Evolutionary conservation across 2,888 invertebrate genomes (phyloP).

Genomic region (Sepiola atlantica): DNA sequence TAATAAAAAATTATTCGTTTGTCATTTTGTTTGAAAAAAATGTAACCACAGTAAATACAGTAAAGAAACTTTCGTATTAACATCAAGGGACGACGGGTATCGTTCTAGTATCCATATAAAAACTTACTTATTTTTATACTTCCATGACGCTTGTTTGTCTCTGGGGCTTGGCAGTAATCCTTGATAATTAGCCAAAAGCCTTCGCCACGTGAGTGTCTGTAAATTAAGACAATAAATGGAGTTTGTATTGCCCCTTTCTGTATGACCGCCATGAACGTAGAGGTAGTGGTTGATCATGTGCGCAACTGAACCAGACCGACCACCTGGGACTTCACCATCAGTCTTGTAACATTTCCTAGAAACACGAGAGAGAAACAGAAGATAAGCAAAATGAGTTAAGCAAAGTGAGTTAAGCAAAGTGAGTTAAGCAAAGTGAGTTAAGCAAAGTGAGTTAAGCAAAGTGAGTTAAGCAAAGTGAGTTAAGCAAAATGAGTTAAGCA

Average conservation of each 20-base stretch:
- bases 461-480: too few relatives aligned
- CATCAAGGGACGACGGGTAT: neutral
- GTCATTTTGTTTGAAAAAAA: too few relatives aligned
- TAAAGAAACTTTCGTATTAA: too few relatives aligned
- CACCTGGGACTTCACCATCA: conserved; percentile 63
- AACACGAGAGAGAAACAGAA: conserved; percentile 35
- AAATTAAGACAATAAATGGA: conserved; percentile 67
- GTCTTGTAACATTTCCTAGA: conserved; percentile 55
- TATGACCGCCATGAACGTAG: conserved; percentile 73
- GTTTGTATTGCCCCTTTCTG: conserved; percentile 65
- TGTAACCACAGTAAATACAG: too few relatives aligned
- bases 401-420: too few relatives aligned
- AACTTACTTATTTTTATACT: conserved; percentile 62
- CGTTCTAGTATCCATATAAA: neutral
- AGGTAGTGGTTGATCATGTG: conserved; percentile 62
- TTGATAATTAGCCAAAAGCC: conserved; percentile 50
- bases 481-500: too few relatives aligned
- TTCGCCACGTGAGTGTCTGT: conserved; percentile 63
- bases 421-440: too few relatives aligned
- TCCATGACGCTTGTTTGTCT: conserved; percentile 68
- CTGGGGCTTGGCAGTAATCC: conserved; percentile 62
- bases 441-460: too few relatives aligned
- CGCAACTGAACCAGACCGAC: conserved; percentile 69
- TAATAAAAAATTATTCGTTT: too few relatives aligned
- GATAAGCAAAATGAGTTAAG: neutral